Evolutionary conservation across 2,113 vertebrate species (phyloP), one percentile per base, ranked within the genome.

Genomic region (Scolopax mira): DNA sequence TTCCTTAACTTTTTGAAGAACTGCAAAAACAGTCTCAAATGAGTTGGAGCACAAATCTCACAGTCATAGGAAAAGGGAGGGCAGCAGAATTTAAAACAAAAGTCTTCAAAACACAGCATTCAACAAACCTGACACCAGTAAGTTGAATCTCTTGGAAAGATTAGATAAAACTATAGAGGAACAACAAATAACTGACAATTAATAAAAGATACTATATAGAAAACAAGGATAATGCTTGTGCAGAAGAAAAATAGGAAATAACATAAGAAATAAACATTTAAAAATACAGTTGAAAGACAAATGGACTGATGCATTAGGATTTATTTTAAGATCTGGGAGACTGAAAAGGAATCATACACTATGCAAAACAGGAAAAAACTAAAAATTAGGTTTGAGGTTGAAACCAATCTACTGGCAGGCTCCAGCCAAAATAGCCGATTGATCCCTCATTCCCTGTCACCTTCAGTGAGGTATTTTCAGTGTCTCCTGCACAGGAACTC

Each of bases 361-460:
- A 39, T 8, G 30, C 12, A 31, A 75, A 89, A 72, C 79, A 72
- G 25, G 35, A 79, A 19, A 30, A 27, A 23, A 89, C 18, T 55
- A 46, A 85, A 93, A 83, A 86, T 37, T 0, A 48, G 11, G 13
- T 73, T 24, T 88, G 27, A 64, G 41, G 21, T 52, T 58, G 67
- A 88, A 70, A 30, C 51, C 18, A 70, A 37, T 3, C 27, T 64
- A 22, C 44, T 48, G n/a, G 30, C 65, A 69, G 23, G 21, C 42
- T 58, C 42, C 11, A 79, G 25, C 18, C 57, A 66, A 71, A 77
- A 41, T 0, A 90, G 22, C 52, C 51, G 33, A 69, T 37, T 51
- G 35, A 69, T 37, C 1, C 14, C 11, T 83, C 2, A 0, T 31
- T 66, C 41, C 28, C 11, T 3, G 1, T 37, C 73, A 46, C 19